Conservation (phyloP, 2,797 vertebrate genomes). For the Erithacus rubecula region DNA sequence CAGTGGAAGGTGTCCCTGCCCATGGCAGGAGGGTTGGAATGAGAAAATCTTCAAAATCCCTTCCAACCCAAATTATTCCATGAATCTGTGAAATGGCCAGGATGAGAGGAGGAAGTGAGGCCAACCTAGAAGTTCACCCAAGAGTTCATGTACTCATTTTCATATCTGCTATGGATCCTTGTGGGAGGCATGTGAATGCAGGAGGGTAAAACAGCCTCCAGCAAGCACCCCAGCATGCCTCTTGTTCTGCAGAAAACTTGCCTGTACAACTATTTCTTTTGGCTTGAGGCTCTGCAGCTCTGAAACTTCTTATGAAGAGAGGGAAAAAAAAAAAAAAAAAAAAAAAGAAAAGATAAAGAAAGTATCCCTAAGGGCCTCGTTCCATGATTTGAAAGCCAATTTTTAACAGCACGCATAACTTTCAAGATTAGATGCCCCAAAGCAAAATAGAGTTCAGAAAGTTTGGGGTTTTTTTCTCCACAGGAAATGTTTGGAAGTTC, state of each 20-base stretch:
- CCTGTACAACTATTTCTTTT: conserved; percentile 55
- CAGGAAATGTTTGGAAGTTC: conserved; percentile 51
- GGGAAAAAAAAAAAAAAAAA: neutral
- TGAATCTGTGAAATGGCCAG: neutral
- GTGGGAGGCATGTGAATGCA: neutral
- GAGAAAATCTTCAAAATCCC: too few relatives aligned
- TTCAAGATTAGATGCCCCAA: conserved; percentile 53
- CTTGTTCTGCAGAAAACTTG: conserved; percentile 40
- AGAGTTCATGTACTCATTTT: conserved; percentile 18
- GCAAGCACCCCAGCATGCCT: neutral
- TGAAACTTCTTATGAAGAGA: conserved; percentile 15
- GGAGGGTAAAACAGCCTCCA: neutral
- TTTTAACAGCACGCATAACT: conserved; percentile 64
- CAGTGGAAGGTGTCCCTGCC: accelerated
- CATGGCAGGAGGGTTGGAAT: neutral
- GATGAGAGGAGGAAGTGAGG: neutral
- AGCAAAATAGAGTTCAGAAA: conserved; percentile 59
- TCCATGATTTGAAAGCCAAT: conserved; percentile 61
- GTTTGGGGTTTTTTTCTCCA: neutral
- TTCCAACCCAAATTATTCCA: neutral
- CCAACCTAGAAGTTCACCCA: conserved; percentile 16
- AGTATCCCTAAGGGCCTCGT: conserved; percentile 43
- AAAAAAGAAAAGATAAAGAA: conserved; percentile 1
- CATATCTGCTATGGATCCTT: neutral
- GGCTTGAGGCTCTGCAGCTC: conserved; percentile 26